phyloP scores from a whole-genome alignment of 2,113 vertebrate species.

The Ceyx margarethae region DNA sequence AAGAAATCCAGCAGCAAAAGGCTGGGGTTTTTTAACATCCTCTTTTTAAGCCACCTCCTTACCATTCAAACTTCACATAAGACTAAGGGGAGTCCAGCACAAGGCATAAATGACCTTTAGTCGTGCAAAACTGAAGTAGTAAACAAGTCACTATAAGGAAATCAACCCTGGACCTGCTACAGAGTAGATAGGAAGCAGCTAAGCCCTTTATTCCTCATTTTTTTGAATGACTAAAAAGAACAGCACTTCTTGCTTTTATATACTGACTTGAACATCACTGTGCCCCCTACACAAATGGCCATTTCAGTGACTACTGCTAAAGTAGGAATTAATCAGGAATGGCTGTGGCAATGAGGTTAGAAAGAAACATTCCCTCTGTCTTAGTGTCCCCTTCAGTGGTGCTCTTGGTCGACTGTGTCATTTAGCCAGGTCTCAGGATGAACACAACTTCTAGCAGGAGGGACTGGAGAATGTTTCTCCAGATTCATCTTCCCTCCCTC shows the following conservation, averaged over 20 bases:
- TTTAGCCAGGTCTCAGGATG: not conserved
- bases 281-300: not conserved
- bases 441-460: not conserved
- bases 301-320: not conserved
- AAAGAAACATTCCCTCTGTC: not conserved
- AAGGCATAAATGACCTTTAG: not conserved
- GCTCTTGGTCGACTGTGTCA: not conserved
- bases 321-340: not conserved
- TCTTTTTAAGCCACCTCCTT: not conserved
- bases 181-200: not conserved
- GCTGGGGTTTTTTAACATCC: not conserved
- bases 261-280: not conserved
- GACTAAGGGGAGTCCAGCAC: not conserved
- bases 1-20: not conserved
- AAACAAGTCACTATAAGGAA: not conserved
- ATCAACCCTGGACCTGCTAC: not conserved
- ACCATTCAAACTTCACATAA: not conserved
- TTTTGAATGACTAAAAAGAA: not conserved
- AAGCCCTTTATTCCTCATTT: not conserved
- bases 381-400: not conserved
- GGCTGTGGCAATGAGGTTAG: not conserved
- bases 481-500: not conserved
- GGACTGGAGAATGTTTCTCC: not conserved
- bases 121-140: not conserved
- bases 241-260: not conserved